A percentile compares a stretch with the other conserved stretches of the same genome.
These are phyloP conservation scores for Neoniphon sammara DNA, from an alignment of 2,797 vertebrate species.

Conservation along the genomic window DNA sequence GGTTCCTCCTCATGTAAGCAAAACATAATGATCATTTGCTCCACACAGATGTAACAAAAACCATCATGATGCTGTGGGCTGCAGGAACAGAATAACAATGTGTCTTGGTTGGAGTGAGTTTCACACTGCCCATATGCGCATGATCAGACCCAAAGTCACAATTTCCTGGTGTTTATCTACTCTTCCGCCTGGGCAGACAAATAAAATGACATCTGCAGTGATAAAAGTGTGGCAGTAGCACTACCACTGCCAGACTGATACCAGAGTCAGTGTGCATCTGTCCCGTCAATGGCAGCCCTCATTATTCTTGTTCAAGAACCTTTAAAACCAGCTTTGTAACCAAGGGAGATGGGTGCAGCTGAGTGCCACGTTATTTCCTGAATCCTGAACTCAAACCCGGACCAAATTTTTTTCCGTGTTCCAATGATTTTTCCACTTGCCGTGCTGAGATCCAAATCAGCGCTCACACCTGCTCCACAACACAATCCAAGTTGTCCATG, in stretches of 20 bases:
- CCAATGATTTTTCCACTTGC: slow-evolving; percentile 6
- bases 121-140: slow-evolving; percentile 35
- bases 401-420: slow-evolving; percentile 4
- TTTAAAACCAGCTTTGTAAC: slow-evolving; percentile 3
- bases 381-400: slow-evolving; percentile 9
- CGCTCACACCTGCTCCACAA: slow-evolving; percentile 2
- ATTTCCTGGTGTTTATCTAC: slow-evolving; percentile 40
- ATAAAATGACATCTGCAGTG: slow-evolving; percentile 36
- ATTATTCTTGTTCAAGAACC: slow-evolving; percentile 39
- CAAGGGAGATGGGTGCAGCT: neutral
- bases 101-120: slow-evolving; percentile 49
- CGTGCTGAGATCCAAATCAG: slow-evolving; percentile 30
- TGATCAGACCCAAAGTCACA: slow-evolving; percentile 33
- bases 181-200: slow-evolving; percentile 13
- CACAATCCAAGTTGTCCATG: neutral
- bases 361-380: slow-evolving; percentile 9
- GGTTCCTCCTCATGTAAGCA: neutral
- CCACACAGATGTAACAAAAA: slow-evolving; percentile 37
- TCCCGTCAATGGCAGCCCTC: slow-evolving; percentile 22
- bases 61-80: slow-evolving; percentile 24
- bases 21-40: slow-evolving; percentile 17
- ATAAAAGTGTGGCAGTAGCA: neutral
- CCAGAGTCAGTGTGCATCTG: neutral
- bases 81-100: slow-evolving; percentile 30
- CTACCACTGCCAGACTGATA: neutral